Percentiles rank a stretch among this genome's conserved stretches.
Evolutionary conservation across 64 coral and sea anemone genomes (phyloP).

Genomic region (Stichodactyla helianthus): DNA sequence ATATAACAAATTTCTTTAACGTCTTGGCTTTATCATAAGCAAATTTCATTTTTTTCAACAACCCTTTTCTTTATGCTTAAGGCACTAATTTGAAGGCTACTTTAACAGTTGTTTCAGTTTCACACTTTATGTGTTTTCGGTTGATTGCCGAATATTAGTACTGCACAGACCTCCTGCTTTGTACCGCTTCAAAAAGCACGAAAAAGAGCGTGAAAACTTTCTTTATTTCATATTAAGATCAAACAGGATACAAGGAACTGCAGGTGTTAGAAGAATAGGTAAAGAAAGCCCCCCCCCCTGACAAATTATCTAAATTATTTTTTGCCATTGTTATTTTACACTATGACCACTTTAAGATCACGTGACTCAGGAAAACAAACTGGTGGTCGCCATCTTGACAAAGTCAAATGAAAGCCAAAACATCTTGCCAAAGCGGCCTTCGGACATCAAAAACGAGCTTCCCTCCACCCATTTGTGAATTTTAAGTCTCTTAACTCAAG

Average conservation of each 20-base stretch:
- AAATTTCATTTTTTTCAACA: no score
- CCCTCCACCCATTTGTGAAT: not conserved
- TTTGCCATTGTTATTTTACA: not conserved
- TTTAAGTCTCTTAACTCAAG: not conserved
- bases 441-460: not conserved
- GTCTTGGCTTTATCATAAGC: no score
- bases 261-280: not conserved
- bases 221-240: not conserved
- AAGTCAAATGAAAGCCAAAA: not conserved
- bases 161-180: not conserved
- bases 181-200: not conserved
- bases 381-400: constrained; percentile 8
- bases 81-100: no score
- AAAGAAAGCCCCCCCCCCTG: no score
- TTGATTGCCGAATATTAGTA: no score
- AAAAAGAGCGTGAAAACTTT: not conserved
- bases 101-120: no score
- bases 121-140: no score
- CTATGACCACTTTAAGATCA: not conserved
- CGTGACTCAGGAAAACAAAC: not conserved
- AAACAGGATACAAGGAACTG: not conserved
- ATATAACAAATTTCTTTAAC: no score
- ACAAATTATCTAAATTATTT: not conserved
- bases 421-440: not conserved
- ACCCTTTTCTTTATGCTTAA: no score